A percentile compares a stretch with the other conserved stretches of the same genome.
phyloP scores from a whole-genome alignment of 2,113 vertebrate species.

The Lontra canadensis region DNA sequence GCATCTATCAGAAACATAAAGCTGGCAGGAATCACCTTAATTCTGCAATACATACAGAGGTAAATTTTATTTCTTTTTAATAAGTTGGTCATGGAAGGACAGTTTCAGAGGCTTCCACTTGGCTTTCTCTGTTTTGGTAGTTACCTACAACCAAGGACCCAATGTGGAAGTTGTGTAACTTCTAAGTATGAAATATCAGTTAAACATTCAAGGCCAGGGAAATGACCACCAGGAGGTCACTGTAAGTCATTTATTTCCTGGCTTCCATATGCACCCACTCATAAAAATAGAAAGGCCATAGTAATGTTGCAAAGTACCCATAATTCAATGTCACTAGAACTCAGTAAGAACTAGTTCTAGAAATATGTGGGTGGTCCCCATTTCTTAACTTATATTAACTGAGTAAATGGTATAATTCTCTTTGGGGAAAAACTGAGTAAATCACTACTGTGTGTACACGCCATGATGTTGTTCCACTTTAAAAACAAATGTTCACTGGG shows the following conservation, averaged over 20 bases:
- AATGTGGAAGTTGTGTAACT: background rate
- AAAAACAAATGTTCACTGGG: background rate
- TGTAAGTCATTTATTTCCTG: background rate
- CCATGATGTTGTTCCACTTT: background rate
- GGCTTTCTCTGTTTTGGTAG: background rate
- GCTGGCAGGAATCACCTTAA: background rate
- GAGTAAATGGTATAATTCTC: background rate
- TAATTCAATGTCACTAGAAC: background rate
- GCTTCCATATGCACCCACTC: background rate
- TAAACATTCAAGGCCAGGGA: background rate
- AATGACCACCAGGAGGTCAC: background rate
- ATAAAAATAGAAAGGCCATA: background rate
- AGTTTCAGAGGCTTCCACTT: background rate
- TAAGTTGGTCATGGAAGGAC: background rate
- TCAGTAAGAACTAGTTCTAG: background rate
- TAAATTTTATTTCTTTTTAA: background rate
- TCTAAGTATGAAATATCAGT: background rate
- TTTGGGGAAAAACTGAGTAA: background rate
- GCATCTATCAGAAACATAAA: background rate
- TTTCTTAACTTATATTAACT: background rate
- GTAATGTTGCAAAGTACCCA: background rate
- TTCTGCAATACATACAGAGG: background rate
- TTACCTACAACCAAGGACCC: background rate
- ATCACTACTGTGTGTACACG: accelerated
- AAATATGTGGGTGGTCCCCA: accelerated